Base-by-base conservation (phyloP, 2,113 vertebrate genomes). In the Zootoca vivipara region DNA sequence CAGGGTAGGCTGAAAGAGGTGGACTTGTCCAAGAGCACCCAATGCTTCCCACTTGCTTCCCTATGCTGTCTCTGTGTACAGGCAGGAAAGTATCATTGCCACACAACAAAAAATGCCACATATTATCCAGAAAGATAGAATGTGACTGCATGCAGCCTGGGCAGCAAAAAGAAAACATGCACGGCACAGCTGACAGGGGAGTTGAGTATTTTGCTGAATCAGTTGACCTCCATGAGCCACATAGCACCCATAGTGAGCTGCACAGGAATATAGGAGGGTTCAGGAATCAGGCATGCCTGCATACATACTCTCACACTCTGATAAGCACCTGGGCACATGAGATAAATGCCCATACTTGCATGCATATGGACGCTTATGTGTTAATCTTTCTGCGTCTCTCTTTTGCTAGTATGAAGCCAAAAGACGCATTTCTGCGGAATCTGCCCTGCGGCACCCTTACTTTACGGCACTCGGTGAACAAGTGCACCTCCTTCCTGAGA, bases 401-500 rank as follows among this genome's bases (percentile, higher is more conserved):
- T 15, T 93, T 74, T 38, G 24, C 73, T 96, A 99, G 99, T 99
- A 98, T 1, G 97, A 99, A 92, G 98, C 97, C 90, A 98, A 96
- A 93, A 93, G 94, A 46, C 96, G 99, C 77, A 93, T 97, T 40
- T 97, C 98, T 0, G 96, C 99, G 12, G 98, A 99, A 91, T 95
- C 92, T 0, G 97, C 98, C 65, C 96, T 99, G 87, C 97, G 28
- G 65, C 98, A 99, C 81, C 73, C 97, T 0, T 99, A 99, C 96
- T 99, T 99, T 96, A 97, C 93, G 89, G 97, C 96, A 89, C 95
- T 99, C 90, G 99, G 98, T 1, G 98, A 99, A 74, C 94, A 95
- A 0, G 96, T 99, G 56, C 98, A 98, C 77, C 97, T 98, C 84
- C 95, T 99, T 73, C 95, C 98, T 33, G 99, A 99, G 95, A 99